phyloP scores from a whole-genome alignment of 2,113 vertebrate species.

The Pelvicachromis taeniatus region DNA sequence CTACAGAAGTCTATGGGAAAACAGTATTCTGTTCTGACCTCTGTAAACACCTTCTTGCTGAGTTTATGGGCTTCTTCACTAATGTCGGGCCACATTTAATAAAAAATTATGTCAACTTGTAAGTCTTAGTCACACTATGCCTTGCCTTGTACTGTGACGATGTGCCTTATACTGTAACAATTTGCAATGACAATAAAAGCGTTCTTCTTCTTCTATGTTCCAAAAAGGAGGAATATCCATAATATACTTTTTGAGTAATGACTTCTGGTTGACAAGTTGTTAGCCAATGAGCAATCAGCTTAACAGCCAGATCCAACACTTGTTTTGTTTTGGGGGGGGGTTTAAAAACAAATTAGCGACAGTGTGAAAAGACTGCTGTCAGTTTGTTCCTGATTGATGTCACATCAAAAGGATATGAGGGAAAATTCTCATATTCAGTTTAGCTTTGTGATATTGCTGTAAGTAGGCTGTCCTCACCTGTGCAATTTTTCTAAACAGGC shows the following conservation, averaged over 20 bases:
- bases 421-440: neutral
- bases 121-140: neutral
- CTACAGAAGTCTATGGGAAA: neutral
- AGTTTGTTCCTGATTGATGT: neutral
- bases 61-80: neutral
- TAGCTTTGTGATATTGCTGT: neutral
- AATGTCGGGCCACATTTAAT: neutral
- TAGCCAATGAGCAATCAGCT: neutral
- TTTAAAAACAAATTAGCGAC: neutral
- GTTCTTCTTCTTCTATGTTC: too few species aligned
- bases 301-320: neutral
- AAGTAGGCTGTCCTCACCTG: neutral
- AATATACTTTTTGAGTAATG: too few species aligned
- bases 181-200: too few species aligned
- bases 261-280: neutral
- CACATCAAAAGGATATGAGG: neutral
- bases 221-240: neutral
- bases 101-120: neutral
- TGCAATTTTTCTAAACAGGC: slow-evolving; percentile 57
- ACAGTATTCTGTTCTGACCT: neutral
- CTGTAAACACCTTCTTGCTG: neutral
- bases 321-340: neutral
- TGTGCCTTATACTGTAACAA: too few species aligned
- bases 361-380: neutral
- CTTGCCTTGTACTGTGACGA: too few species aligned